Percentiles rank a stretch among this genome's conserved stretches.
phyloP scores from a whole-genome alignment of 1,140 invertebrate genomes.

The Nebria ingens region DNA sequence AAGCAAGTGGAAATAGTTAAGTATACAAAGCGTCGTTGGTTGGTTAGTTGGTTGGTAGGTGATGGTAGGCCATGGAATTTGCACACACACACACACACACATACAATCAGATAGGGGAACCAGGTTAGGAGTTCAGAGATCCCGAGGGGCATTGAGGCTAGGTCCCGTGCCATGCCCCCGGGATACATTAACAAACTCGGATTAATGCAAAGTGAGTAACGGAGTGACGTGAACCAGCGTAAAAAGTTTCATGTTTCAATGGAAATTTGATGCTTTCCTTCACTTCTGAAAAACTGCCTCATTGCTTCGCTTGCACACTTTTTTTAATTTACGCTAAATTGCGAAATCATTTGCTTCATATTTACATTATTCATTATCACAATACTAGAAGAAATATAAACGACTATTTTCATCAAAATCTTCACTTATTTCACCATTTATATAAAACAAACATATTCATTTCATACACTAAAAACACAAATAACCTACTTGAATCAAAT shows the following conservation, averaged over 20 bases:
- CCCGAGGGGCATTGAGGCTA: background rate
- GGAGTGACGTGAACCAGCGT: background rate
- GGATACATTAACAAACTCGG: background rate
- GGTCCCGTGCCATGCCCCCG: background rate
- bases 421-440: no score
- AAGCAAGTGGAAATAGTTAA: no score
- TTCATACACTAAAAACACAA: no score
- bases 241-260: background rate
- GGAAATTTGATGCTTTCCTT: background rate
- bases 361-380: no score
- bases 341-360: background rate
- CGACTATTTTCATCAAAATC: no score
- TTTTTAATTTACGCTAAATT: background rate
- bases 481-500: no score
- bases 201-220: background rate
- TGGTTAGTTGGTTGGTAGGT: no score
- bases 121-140: background rate
- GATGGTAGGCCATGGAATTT: no score
- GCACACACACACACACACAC: no score
- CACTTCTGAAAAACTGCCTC: background rate
- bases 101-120: background rate
- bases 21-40: no score
- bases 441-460: no score
- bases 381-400: no score
- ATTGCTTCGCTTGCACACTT: background rate